phyloP scores from a whole-genome alignment of 2,113 vertebrate species.

The Pollimyrus isidori region DNA sequence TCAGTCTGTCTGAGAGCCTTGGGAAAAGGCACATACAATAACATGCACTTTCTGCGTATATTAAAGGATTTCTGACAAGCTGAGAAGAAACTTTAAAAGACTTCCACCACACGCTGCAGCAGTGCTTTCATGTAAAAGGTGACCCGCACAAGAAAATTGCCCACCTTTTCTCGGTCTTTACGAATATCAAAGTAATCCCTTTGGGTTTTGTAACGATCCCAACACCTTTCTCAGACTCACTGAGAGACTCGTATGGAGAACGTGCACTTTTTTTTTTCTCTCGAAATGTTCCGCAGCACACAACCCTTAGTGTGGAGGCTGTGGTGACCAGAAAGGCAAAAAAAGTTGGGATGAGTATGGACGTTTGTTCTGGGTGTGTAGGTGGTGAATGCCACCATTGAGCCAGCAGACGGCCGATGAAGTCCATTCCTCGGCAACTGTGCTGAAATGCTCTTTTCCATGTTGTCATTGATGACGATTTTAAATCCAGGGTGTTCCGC shows the following conservation, averaged over 20 bases:
- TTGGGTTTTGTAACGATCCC: not conserved
- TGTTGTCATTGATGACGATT: not conserved
- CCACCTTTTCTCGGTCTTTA: not conserved
- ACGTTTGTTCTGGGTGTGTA: not conserved
- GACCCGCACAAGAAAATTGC: not conserved
- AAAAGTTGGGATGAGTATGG: not conserved
- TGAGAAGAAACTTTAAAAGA: not conserved
- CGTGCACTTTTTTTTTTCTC: not conserved
- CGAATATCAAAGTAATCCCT: not conserved
- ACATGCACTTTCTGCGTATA: not conserved
- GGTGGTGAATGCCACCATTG: not conserved
- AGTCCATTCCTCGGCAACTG: not conserved
- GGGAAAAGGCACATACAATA: not conserved
- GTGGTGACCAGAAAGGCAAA: not conserved
- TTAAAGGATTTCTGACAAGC: conserved; percentile 1
- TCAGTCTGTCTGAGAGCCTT: not conserved
- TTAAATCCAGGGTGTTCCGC: not conserved
- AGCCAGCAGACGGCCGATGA: not conserved
- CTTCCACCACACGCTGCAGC: not conserved
- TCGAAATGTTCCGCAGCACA: not conserved
- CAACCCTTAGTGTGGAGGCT: not conserved
- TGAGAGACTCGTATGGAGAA: not conserved
- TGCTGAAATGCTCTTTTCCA: not conserved
- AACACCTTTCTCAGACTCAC: not conserved
- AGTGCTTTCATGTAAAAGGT: not conserved